A percentile compares a stretch with the other conserved stretches of the same genome.
These are phyloP conservation scores for Scyliorhinus canicula DNA, from an alignment of 2,797 vertebrate species.

Conservation along the genomic window DNA sequence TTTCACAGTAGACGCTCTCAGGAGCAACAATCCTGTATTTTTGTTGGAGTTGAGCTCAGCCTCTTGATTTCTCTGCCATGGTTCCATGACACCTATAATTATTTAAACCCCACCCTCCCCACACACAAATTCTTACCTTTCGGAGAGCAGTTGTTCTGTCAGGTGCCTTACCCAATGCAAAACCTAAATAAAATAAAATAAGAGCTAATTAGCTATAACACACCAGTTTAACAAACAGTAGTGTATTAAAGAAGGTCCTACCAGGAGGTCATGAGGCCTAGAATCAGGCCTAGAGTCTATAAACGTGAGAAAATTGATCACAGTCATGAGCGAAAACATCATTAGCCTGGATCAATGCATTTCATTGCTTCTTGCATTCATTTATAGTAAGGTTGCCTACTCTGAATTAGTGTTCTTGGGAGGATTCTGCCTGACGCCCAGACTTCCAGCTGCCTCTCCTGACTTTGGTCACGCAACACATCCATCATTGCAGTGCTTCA, in stretches of 20 bases:
- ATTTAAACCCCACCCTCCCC: too few species aligned
- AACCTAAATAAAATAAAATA: conserved; percentile 62
- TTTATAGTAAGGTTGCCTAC: background rate
- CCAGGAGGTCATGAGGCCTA: too few species aligned
- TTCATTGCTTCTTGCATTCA: background rate
- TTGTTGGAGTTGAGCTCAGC: too few species aligned
- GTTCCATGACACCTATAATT: too few species aligned
- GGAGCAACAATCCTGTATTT: too few species aligned
- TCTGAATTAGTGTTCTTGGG: background rate
- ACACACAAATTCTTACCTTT: conserved; percentile 63
- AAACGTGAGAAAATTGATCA: background rate
- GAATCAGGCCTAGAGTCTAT: background rate
- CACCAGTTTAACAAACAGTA: conserved; percentile 31
- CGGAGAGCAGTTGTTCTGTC: conserved; percentile 75
- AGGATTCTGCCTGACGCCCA: background rate
- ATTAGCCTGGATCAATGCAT: background rate
- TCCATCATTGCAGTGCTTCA: background rate
- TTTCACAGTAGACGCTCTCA: too few species aligned
- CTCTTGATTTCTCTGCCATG: too few species aligned
- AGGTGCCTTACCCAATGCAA: conserved; percentile 81
- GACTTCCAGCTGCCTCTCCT: background rate
- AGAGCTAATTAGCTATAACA: conserved; percentile 35
- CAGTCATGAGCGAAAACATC: background rate
- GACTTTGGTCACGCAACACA: background rate
- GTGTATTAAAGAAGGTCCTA: background rate